A percentile compares a stretch with the other conserved stretches of the same genome.
These are phyloP conservation scores for Pluvianellus socialis DNA, from an alignment of 2,113 vertebrate genomes.

Conservation along the genomic window DNA sequence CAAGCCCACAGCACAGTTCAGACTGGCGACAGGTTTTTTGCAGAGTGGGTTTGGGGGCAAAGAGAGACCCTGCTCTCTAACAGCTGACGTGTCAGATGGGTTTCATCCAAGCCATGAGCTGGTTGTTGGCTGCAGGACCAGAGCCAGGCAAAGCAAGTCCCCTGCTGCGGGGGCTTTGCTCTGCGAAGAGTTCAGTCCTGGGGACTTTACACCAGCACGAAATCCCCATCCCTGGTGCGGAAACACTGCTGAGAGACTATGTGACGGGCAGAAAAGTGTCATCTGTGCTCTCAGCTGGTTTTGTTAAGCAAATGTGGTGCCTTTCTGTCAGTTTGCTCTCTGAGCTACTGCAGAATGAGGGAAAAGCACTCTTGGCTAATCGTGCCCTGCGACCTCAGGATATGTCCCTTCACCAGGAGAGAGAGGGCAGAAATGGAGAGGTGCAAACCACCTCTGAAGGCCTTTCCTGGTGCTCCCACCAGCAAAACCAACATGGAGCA, in stretches of 20 bases:
- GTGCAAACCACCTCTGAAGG: neutral
- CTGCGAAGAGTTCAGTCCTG: neutral
- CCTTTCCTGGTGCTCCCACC: neutral
- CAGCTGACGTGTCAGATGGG: accelerated
- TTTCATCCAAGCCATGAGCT: neutral
- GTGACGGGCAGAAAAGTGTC: neutral
- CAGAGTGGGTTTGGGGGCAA: neutral
- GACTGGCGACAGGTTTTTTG: neutral
- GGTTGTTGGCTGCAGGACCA: neutral
- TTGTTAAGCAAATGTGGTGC: neutral
- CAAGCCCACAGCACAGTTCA: accelerated
- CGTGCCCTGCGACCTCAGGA: neutral
- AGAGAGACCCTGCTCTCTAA: neutral
- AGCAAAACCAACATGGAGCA: neutral
- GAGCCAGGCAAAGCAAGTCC: neutral
- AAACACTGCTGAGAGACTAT: neutral
- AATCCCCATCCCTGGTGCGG: neutral
- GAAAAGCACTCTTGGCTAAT: neutral
- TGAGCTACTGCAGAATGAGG: neutral
- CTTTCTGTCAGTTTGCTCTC: neutral
- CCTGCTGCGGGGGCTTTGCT: accelerated
- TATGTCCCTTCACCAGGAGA: neutral
- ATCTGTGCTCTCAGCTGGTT: neutral
- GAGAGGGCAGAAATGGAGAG: neutral
- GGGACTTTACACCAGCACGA: neutral